Evolutionary conservation across 2,113 vertebrate genomes (phyloP).

Genomic region (Paramormyrops kingsleyae): DNA sequence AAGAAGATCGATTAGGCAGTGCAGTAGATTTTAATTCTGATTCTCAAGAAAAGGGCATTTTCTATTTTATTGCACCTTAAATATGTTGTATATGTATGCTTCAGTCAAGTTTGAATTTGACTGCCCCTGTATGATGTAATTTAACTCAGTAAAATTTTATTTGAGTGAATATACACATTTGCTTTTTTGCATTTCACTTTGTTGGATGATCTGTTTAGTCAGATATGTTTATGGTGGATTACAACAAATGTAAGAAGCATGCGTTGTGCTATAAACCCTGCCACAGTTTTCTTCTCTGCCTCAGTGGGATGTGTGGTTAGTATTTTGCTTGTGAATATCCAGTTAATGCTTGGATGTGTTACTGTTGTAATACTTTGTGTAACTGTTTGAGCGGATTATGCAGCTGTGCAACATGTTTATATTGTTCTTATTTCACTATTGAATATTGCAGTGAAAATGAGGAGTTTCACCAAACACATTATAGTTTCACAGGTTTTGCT

Average conservation of each 20-base stretch:
- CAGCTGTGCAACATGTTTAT: neutral
- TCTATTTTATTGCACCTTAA: neutral
- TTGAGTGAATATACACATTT: neutral
- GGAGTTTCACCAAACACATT: neutral
- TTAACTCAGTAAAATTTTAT: neutral
- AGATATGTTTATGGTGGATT: neutral
- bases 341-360: neutral
- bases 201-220: neutral
- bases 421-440: neutral
- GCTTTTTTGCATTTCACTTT: neutral
- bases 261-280: neutral
- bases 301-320: neutral
- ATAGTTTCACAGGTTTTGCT: neutral
- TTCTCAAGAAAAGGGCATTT: neutral
- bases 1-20: neutral
- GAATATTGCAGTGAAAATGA: neutral
- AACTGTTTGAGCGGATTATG: neutral
- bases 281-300: neutral
- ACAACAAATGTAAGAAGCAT: neutral
- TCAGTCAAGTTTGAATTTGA: neutral
- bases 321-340: neutral
- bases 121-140: neutral
- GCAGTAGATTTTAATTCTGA: neutral
- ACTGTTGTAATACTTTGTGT: neutral
- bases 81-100: neutral